A percentile compares a stretch with the other conserved stretches of the same genome.
Evolutionary conservation across 2,888 invertebrate species (phyloP).

Genomic region (Eupelmus urozonus): DNA sequence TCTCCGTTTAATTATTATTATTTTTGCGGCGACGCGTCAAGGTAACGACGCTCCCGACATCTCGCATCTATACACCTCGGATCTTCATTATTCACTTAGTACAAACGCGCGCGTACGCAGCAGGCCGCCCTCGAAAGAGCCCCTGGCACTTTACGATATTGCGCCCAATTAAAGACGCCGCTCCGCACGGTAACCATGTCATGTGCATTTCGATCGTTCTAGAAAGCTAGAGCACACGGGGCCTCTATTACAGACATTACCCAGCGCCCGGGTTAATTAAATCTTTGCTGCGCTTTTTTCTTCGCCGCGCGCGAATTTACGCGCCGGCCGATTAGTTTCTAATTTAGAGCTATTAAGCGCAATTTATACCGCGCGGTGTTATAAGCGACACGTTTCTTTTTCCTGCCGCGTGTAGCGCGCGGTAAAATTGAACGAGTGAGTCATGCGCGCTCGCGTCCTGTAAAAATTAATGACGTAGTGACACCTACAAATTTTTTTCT

Average conservation of each 20-base stretch:
- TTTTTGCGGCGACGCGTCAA: neutral
- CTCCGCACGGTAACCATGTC: neutral
- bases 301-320: neutral
- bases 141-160: conserved; percentile 54
- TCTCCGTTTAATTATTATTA: neutral
- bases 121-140: conserved; percentile 11
- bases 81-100: conserved; percentile 29
- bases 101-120: neutral
- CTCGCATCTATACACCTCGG: neutral
- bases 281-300: neutral
- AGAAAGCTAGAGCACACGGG: neutral
- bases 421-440: neutral
- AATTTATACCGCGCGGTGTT: conserved; percentile 22
- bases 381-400: neutral
- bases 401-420: neutral
- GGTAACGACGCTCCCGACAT: neutral
- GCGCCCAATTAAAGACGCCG: conserved; percentile 52
- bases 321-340: conserved; percentile 42
- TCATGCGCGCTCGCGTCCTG: neutral
- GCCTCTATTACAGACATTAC: too few relatives aligned
- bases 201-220: conserved; percentile 11
- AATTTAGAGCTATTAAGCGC: conserved; percentile 52
- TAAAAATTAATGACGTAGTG: conserved; percentile 15
- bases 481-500: neutral
- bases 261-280: neutral